Evolutionary conservation across 2,888 invertebrate species (phyloP).

Genomic region (Tetrapedia diversipes): DNA sequence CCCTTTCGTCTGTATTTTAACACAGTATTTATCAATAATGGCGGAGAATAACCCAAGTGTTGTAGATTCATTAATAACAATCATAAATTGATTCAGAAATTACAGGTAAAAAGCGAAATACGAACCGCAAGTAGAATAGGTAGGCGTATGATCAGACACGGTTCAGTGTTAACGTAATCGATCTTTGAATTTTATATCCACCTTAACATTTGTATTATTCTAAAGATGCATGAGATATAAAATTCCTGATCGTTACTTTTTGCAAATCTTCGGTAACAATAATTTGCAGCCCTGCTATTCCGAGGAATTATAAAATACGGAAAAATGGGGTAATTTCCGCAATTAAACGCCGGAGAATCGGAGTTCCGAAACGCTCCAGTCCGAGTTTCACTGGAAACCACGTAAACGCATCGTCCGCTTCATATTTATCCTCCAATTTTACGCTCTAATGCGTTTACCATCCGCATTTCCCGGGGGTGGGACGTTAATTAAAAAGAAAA

Average conservation of each 20-base stretch:
- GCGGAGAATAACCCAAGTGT: no score
- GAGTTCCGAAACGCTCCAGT: not conserved
- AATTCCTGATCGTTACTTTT: not conserved
- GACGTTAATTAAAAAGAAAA: slow-evolving; percentile 12
- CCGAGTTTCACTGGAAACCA: slow-evolving; percentile 6
- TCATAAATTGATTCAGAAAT: no score
- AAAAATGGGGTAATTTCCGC: not conserved
- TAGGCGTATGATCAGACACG: not conserved
- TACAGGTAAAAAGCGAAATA: not conserved
- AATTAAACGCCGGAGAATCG: not conserved
- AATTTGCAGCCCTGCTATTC: no score
- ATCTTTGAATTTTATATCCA: not conserved
- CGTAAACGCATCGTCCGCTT: not conserved
- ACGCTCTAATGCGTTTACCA: not conserved
- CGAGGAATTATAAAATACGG: no score
- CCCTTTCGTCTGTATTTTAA: no score
- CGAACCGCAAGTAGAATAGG: not conserved
- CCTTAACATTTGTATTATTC: no score
- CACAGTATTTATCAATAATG: no score
- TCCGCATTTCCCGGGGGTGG: not conserved
- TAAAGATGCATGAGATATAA: not conserved
- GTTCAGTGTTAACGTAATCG: no score
- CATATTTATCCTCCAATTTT: slow-evolving; percentile 20
- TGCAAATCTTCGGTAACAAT: no score
- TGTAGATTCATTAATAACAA: no score